phyloP scores from a whole-genome alignment of 2,888 invertebrate genomes.

The Catocala fraxini region DNA sequence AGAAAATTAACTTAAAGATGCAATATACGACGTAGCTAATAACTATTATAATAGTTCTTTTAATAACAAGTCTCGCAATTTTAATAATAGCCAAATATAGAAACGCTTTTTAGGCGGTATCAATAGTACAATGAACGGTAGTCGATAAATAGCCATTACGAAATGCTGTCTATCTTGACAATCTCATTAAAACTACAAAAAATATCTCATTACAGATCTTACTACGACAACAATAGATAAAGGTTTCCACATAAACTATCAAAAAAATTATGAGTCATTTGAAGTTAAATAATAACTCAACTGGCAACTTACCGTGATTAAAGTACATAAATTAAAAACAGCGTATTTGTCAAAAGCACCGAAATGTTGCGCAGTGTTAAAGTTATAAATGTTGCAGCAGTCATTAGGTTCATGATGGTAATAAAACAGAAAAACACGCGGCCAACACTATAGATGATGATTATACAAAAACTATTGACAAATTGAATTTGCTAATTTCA shows the following conservation, averaged over 20 bases:
- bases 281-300: conserved; percentile 42
- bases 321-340: conserved; percentile 48
- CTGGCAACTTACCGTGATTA: conserved; percentile 34
- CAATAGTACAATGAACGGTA: conserved; percentile 44
- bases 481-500: conserved; percentile 75
- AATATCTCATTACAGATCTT: conserved; percentile 60
- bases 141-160: conserved; percentile 52
- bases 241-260: conserved; percentile 40
- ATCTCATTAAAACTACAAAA: conserved; percentile 60
- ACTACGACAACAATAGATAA: conserved; percentile 53
- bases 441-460: conserved; percentile 61
- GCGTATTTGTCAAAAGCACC: conserved; percentile 53
- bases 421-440: conserved; percentile 67
- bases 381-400: conserved; percentile 70
- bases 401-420: conserved; percentile 67
- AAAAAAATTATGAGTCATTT: conserved; percentile 45
- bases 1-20: conserved; percentile 31
- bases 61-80: conserved; percentile 41
- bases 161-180: conserved; percentile 58
- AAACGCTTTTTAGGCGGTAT: conserved; percentile 43
- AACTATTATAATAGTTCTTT: conserved; percentile 45
- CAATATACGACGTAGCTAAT: conserved; percentile 33
- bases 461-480: conserved; percentile 73
- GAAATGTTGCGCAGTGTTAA: conserved; percentile 58
- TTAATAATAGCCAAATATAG: conserved; percentile 44